A percentile compares a stretch with the other conserved stretches of the same genome.
These are phyloP conservation scores for Fissipunctia ypsillon DNA, from an alignment of 2,888 invertebrate genomes.

Conservation along the genomic window DNA sequence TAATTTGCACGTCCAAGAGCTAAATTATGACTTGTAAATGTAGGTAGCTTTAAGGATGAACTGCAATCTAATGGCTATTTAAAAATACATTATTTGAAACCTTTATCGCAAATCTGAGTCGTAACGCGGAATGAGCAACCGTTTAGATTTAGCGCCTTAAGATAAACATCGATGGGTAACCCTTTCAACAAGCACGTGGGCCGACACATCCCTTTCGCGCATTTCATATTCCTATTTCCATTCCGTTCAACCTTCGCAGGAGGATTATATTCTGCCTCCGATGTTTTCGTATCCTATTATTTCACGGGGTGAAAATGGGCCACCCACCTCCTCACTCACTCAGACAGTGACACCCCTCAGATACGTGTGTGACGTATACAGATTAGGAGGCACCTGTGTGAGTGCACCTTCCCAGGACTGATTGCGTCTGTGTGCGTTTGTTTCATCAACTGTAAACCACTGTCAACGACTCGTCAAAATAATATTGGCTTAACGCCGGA, in stretches of 20 bases:
- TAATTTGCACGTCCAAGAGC: constrained; percentile 62
- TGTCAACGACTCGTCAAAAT: constrained; percentile 90
- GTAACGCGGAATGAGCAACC: constrained; percentile 78
- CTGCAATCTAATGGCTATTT: constrained; percentile 59
- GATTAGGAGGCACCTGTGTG: constrained; percentile 74
- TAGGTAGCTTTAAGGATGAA: constrained; percentile 59
- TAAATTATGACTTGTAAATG: constrained; percentile 60
- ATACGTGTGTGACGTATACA: constrained; percentile 74
- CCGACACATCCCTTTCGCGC: constrained; percentile 85
- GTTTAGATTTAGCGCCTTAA: constrained; percentile 84
- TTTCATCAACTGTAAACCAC: constrained; percentile 89
- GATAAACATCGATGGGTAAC: constrained; percentile 85
- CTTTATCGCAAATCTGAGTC: constrained; percentile 67
- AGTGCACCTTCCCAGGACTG: constrained; percentile 72
- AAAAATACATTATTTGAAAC: constrained; percentile 61
- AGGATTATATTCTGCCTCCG: constrained; percentile 90
- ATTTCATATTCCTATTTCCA: constrained; percentile 90
- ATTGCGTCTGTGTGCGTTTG: constrained; percentile 79
- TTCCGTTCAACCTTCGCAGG: constrained; percentile 88
- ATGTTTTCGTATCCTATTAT: constrained; percentile 91
- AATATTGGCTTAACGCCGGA: constrained; percentile 87
- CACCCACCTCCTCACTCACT: constrained; percentile 86
- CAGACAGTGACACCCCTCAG: constrained; percentile 78
- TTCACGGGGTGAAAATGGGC: constrained; percentile 90
- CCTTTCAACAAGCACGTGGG: constrained; percentile 85